Conservation (phyloP, 2,888 invertebrate genomes). For the Dynastes grantii region DNA sequence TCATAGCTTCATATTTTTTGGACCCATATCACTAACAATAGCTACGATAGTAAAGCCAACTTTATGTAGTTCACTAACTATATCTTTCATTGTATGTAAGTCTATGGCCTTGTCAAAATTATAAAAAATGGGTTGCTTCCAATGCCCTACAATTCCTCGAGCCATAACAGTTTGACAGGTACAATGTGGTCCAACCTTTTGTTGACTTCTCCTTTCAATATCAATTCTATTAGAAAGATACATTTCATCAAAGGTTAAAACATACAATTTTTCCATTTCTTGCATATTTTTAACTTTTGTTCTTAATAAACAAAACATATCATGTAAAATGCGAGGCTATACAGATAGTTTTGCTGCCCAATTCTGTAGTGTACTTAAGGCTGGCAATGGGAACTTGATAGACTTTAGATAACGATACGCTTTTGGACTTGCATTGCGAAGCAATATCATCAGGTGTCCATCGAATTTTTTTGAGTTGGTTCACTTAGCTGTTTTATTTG, state of each 20-base stretch:
- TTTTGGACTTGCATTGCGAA: no score
- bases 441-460: no score
- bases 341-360: neutral
- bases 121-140: no score
- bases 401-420: neutral
- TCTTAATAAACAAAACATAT: conserved; percentile 55
- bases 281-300: conserved; percentile 49
- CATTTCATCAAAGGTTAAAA: conserved; percentile 55
- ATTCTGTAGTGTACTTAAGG: conserved; percentile 3
- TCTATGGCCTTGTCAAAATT: no score
- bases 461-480: no score
- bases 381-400: neutral
- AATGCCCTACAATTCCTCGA: no score
- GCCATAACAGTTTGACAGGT: conserved; percentile 57
- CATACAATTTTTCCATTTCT: conserved; percentile 52
- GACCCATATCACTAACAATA: conserved; percentile 50
- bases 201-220: conserved; percentile 57
- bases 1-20: conserved; percentile 46
- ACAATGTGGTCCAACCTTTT: conserved; percentile 58
- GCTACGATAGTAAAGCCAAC: conserved; percentile 48
- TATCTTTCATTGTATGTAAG: no score
- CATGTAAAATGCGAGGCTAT: conserved; percentile 53
- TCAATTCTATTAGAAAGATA: conserved; percentile 57
- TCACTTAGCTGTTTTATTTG: no score
- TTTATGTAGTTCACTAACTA: conserved; percentile 11